A percentile compares a stretch with the other conserved stretches of the same genome.
These are phyloP conservation scores for Botrylloides violaceus DNA, from an alignment of 23 tunicate genomes.

Conservation along the genomic window DNA sequence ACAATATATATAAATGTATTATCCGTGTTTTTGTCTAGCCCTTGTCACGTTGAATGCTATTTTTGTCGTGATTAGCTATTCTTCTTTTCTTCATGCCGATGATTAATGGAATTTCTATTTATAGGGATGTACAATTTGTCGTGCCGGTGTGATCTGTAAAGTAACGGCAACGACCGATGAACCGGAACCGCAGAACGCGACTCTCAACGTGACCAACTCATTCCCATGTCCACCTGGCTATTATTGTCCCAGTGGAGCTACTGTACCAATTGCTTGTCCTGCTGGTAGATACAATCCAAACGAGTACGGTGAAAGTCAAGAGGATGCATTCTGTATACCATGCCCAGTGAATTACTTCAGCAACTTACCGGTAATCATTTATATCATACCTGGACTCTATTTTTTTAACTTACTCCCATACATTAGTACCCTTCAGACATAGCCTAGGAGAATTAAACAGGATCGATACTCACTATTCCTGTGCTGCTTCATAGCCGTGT, in stretches of 20 bases:
- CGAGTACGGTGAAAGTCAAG: constrained; percentile 45
- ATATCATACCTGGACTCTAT: no score
- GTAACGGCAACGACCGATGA: constrained; percentile 79
- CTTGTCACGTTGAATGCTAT: no score
- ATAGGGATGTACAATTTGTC: constrained; percentile 65
- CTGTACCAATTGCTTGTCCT: constrained; percentile 71
- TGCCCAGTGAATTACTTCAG: constrained; percentile 72
- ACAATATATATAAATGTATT: no score
- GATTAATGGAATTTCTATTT: neutral
- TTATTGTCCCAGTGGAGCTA: constrained; percentile 66
- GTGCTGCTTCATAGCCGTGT: no score
- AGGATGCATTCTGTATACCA: constrained; percentile 33
- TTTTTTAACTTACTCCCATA: no score
- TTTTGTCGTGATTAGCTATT: no score
- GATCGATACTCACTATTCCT: no score
- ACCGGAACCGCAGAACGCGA: constrained; percentile 68
- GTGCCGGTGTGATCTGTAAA: constrained; percentile 86
- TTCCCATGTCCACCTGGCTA: constrained; percentile 95
- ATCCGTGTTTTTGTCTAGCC: no score
- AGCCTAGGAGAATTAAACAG: no score
- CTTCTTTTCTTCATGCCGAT: no score
- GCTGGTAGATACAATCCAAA: constrained; percentile 74
- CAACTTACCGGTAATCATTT: constrained; percentile 43
- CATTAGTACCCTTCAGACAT: no score
- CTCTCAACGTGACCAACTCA: constrained; percentile 68